Base-by-base conservation (phyloP, 1,140 invertebrate species). In the Trichonephila inaurata region DNA sequence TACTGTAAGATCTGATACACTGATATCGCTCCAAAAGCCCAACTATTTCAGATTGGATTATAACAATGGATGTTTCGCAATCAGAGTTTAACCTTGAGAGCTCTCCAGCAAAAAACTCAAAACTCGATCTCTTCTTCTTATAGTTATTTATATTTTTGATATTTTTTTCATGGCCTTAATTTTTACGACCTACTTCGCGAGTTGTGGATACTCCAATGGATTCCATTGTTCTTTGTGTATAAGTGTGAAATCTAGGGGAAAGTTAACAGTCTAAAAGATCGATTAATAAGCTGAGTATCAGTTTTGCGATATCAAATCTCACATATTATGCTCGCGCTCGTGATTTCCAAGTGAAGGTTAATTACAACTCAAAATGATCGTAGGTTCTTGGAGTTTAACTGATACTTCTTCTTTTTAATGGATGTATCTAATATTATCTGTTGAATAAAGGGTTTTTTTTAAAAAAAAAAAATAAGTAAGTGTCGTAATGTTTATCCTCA, bases 21-120 rank as follows among this genome's bases (percentile, higher is more conserved):
- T 64, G 90, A 92, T 92, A 92, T 77, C 28, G 14, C 72, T 40
- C 4, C 28, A 77, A 40, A 16, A 40, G 16, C 24, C 40, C 81
- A 82, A 85, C 77, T 33, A 28, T 85, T 83, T 92, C 51, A 92
- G 77, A 92, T 92, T 92, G 77, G 89, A 92, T 85, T 92, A 92
- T 85, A 92, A 92, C 90, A 92, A 92, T 92, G 90, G 90, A 40
- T 82, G n/a, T 92, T 92, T 92, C 44, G 58, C 90, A 92, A 92
- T 85, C 86, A 44, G 66, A 69, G 21, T 60, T 61, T 85, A 92
- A 92, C 90, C 90, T 92, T 92, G 90, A 85, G 81, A 66, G 61
- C 21, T 33, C 21, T 85, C 81, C 58, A 85, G 16, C 44, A n/a
- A n/a, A 85, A 60, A 85, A 82, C 60, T 28, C 58, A 85, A 85